These are phyloP conservation scores for Pygoscelis adeliae DNA, from an alignment of 2,113 vertebrate genomes.

Conservation along the genomic window DNA sequence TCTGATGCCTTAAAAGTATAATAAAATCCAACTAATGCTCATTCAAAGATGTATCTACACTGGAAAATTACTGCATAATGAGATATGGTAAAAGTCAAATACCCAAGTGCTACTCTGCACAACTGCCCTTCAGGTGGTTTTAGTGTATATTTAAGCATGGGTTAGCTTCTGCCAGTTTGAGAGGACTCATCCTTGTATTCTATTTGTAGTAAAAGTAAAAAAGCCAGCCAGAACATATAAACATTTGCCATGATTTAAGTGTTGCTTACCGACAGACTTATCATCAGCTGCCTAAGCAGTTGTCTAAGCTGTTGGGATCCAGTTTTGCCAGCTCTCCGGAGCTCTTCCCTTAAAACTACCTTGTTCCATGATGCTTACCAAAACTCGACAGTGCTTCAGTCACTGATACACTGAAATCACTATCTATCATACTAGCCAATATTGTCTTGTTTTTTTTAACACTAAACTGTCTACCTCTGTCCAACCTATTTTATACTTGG, in stretches of 20 bases:
- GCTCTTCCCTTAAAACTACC: background rate
- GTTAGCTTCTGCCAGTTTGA: background rate
- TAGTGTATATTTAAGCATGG: background rate
- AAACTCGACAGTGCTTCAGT: background rate
- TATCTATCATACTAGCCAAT: background rate
- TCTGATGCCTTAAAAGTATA: background rate
- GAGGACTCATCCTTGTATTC: background rate
- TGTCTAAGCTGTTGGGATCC: background rate
- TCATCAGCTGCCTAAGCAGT: background rate
- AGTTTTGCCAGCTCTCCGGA: background rate
- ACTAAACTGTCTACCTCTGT: background rate
- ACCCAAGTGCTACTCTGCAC: background rate
- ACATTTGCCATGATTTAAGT: background rate
- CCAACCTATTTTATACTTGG: background rate
- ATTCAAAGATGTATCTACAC: background rate
- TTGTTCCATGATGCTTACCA: background rate
- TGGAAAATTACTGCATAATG: background rate
- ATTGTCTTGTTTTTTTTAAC: background rate
- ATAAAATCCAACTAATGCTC: background rate
- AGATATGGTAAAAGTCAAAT: background rate
- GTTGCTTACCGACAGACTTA: background rate
- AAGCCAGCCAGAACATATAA: background rate
- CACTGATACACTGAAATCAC: background rate
- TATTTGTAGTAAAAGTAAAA: background rate
- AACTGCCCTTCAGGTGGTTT: background rate